Evolutionary conservation across 2,113 vertebrate genomes (phyloP).

Genomic region (Urocitellus parryii): DNA sequence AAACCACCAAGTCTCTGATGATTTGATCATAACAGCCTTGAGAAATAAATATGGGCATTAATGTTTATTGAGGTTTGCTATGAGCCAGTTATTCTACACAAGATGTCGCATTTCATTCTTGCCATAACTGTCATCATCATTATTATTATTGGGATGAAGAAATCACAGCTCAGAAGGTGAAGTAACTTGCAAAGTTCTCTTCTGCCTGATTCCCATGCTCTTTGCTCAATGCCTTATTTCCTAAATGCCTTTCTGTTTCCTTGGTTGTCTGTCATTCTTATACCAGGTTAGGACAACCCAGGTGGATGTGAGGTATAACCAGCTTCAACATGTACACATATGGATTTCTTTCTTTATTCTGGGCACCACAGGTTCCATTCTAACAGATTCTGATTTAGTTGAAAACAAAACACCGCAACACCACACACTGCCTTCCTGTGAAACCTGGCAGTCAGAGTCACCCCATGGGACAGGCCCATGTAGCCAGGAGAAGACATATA

Average conservation of each 20-base stretch:
- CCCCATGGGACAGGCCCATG: not conserved
- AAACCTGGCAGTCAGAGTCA: not conserved
- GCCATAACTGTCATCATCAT: not conserved
- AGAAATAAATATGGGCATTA: conserved; percentile 2
- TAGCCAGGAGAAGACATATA: not conserved
- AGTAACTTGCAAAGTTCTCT: not conserved
- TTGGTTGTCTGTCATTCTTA: not conserved
- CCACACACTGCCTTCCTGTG: not conserved
- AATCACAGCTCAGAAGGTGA: not conserved
- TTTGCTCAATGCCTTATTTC: not conserved
- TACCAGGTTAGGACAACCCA: not conserved
- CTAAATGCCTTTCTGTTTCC: not conserved
- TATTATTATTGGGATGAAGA: not conserved
- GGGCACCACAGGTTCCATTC: not conserved
- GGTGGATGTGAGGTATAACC: not conserved
- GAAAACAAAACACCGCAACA: not conserved
- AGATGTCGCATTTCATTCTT: conserved; percentile 57
- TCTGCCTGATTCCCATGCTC: not conserved
- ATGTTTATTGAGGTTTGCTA: conserved; percentile 1
- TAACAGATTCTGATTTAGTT: not conserved
- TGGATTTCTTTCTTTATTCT: not conserved
- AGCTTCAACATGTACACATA: not conserved
- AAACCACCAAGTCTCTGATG: not conserved
- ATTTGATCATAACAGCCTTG: not conserved
- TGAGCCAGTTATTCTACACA: not conserved